These are phyloP conservation scores for Prinia subflava DNA, from an alignment of 2,113 vertebrate genomes.

Conservation along the genomic window DNA sequence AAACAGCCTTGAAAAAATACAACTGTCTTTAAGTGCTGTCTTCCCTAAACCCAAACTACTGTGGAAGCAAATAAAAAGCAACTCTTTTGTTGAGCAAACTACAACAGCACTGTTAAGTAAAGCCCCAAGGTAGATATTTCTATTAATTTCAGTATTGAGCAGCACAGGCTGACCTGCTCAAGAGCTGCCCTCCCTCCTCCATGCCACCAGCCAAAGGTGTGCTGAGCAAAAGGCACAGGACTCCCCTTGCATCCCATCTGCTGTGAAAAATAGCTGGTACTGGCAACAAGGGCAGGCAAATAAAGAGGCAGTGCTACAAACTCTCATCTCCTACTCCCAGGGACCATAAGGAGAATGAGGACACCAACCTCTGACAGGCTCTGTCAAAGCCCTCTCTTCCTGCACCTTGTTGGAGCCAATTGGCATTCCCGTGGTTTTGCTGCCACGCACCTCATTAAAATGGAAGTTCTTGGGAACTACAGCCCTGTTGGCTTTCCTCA, in stretches of 20 bases:
- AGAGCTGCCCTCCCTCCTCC: neutral
- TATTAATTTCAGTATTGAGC: neutral
- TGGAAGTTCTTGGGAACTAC: neutral
- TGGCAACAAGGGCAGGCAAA: neutral
- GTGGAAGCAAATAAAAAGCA: neutral
- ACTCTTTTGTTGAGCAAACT: neutral
- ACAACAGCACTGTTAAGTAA: neutral
- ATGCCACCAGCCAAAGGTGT: neutral
- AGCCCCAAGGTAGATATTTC: neutral
- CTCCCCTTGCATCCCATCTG: neutral
- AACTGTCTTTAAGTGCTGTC: neutral
- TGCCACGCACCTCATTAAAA: neutral
- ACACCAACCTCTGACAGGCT: neutral
- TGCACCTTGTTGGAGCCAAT: rapidly evolving
- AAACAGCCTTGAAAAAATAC: neutral
- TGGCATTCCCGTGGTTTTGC: rapidly evolving
- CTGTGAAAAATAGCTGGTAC: neutral
- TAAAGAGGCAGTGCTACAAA: neutral
- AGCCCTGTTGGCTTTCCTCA: neutral
- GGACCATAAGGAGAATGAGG: neutral
- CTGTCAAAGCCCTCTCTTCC: neutral
- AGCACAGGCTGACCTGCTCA: neutral
- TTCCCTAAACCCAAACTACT: neutral
- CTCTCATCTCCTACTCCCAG: neutral
- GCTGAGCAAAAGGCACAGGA: neutral